Percentiles rank a stretch among this genome's conserved stretches.
phyloP scores from a whole-genome alignment of 2,888 invertebrate genomes.

The Perizoma affinitatum region DNA sequence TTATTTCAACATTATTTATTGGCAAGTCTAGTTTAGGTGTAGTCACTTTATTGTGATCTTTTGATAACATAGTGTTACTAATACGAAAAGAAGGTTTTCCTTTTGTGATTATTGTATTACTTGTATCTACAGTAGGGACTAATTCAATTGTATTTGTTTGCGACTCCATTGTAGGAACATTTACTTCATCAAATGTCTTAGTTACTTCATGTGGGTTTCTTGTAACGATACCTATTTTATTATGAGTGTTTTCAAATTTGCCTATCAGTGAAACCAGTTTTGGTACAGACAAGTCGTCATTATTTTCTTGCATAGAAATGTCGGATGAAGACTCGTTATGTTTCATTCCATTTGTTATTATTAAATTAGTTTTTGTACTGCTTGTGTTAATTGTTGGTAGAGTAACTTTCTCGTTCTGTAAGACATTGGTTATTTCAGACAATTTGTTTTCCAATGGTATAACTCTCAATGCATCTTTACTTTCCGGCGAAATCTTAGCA shows the following conservation, averaged over 20 bases:
- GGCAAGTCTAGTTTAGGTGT: background rate
- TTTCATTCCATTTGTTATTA: background rate
- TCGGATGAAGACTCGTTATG: background rate
- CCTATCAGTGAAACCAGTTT: no score
- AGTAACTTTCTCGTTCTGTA: background rate
- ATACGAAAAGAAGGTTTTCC: background rate
- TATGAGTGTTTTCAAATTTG: no score
- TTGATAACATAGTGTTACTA: background rate
- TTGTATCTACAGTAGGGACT: background rate
- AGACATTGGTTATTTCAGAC: background rate
- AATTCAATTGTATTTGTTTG: slow-evolving; percentile 1
- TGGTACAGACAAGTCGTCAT: no score
- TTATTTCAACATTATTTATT: background rate
- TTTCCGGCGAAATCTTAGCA: background rate
- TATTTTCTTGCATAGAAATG: background rate
- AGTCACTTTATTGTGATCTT: background rate
- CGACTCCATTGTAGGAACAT: background rate
- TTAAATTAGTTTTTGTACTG: background rate
- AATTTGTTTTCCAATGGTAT: background rate
- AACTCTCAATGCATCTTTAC: background rate
- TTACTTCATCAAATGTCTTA: background rate
- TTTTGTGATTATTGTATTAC: background rate
- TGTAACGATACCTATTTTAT: no score
- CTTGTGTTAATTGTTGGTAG: background rate
- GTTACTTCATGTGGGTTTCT: background rate